Percentiles rank a stretch among this genome's conserved stretches.
Conservation (phyloP, 2,113 vertebrate genomes). For the Sebastes fasciatus region DNA sequence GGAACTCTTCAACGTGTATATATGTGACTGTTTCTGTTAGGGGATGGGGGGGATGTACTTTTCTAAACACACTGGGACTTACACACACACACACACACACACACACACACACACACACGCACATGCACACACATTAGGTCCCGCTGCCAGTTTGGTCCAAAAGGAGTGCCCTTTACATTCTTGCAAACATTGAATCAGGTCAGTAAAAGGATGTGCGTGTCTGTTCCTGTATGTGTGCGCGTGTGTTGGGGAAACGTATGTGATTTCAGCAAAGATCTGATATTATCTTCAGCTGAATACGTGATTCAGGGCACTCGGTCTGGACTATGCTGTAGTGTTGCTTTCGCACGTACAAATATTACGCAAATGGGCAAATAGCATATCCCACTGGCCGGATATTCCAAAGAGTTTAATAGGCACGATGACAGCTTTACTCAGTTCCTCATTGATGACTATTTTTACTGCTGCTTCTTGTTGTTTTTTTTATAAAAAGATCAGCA, state of each 20-base stretch:
- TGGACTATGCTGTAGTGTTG: background rate
- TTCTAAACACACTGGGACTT: slow-evolving; percentile 65
- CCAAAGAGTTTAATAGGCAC: slow-evolving; percentile 70
- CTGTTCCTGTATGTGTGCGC: background rate
- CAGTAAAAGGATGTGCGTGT: slow-evolving; percentile 58
- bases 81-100: slow-evolving; percentile 28
- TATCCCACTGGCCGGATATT: slow-evolving; percentile 64
- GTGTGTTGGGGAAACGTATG: slow-evolving; percentile 11
- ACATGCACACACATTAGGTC: slow-evolving; percentile 18
- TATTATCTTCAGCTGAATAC: slow-evolving; percentile 38
- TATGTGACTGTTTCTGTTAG: slow-evolving; percentile 63
- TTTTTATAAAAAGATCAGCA: slow-evolving; percentile 38
- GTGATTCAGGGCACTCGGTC: slow-evolving; percentile 49
- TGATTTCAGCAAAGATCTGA: slow-evolving; percentile 43
- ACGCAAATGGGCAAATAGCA: slow-evolving; percentile 26
- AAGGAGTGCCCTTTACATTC: slow-evolving; percentile 52
- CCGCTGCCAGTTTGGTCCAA: slow-evolving; percentile 34
- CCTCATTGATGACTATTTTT: slow-evolving; percentile 81
- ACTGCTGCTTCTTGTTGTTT: slow-evolving; percentile 29
- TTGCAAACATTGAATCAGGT: slow-evolving; percentile 49
- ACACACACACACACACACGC: slow-evolving; percentile 17
- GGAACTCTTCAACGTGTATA: slow-evolving; percentile 67
- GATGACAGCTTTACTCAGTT: slow-evolving; percentile 81
- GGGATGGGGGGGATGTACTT: slow-evolving; percentile 73
- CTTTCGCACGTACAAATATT: slow-evolving; percentile 47